Percentiles rank a stretch among this genome's conserved stretches.
These are phyloP conservation scores for Sebastiscus albofasciatus DNA, from an alignment of 2,797 vertebrate genomes.

Conservation along the genomic window DNA sequence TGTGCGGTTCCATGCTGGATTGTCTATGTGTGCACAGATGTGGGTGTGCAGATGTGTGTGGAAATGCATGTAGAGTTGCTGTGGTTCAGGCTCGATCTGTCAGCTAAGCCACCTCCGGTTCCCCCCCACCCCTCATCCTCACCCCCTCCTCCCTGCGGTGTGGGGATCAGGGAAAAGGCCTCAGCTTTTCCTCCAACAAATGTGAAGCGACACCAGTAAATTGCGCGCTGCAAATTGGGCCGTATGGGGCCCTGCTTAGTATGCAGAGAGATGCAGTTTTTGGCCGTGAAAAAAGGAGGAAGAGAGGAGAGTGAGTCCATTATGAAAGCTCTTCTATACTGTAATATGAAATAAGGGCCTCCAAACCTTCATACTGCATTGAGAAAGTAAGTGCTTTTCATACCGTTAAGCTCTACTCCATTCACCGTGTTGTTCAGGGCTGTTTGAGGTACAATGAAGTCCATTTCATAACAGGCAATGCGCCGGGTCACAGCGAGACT, in stretches of 20 bases:
- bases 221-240: constrained; percentile 78
- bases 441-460: constrained; percentile 9
- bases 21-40: neutral
- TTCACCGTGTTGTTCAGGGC: constrained; percentile 21
- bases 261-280: constrained; percentile 65
- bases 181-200: constrained; percentile 73
- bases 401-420: neutral
- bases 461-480: constrained; percentile 12
- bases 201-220: constrained; percentile 80
- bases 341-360: constrained; percentile 33
- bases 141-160: constrained; percentile 5
- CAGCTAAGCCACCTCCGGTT: constrained; percentile 32
- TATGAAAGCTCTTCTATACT: constrained; percentile 41
- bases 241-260: constrained; percentile 74
- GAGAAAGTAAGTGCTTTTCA: constrained; percentile 33
- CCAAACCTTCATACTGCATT: constrained; percentile 17
- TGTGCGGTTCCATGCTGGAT: neutral
- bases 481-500: neutral
- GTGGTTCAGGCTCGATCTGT: constrained; percentile 43
- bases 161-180: constrained; percentile 53
- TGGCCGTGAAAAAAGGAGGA: constrained; percentile 11
- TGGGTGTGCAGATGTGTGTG: neutral
- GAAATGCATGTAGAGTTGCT: constrained; percentile 28
- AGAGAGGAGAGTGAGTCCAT: constrained; percentile 31
- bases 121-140: neutral